Percentiles rank a stretch among this genome's conserved stretches.
These are phyloP conservation scores for Nannobrachium achirus DNA, from an alignment of 2,113 vertebrate genomes.

Conservation along the genomic window DNA sequence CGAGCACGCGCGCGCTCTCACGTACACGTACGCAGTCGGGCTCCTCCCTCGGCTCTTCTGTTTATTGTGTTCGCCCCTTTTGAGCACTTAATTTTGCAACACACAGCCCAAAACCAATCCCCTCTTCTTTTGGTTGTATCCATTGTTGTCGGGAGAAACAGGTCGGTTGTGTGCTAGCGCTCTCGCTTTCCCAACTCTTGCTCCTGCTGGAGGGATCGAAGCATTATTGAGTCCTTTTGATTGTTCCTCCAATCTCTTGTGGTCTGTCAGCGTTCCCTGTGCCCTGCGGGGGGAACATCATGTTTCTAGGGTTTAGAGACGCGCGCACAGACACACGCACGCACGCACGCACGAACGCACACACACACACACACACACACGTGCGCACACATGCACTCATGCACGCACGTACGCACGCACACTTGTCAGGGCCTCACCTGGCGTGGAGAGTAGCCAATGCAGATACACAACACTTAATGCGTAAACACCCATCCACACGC, in stretches of 20 bases:
- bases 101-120: slow-evolving; percentile 54
- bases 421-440: neutral
- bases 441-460: too few species aligned
- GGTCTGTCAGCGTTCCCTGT: slow-evolving; percentile 58
- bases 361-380: slow-evolving; percentile 28
- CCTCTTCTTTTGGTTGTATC: slow-evolving; percentile 40
- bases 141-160: slow-evolving; percentile 59
- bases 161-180: slow-evolving; percentile 46
- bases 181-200: slow-evolving; percentile 50
- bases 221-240: slow-evolving; percentile 63
- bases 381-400: too few species aligned
- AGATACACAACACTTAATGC: too few species aligned
- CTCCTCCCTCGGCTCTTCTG: slow-evolving; percentile 35
- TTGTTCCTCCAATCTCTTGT: slow-evolving; percentile 69
- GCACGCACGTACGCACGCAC: neutral
- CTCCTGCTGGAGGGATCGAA: slow-evolving; percentile 54
- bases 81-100: slow-evolving; percentile 40
- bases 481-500: too few species aligned
- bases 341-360: slow-evolving; percentile 31
- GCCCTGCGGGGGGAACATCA: slow-evolving; percentile 59
- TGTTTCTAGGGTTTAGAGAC: slow-evolving; percentile 63
- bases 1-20: too few species aligned
- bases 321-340: slow-evolving; percentile 48
- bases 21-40: too few species aligned
- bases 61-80: slow-evolving; percentile 58